Percentiles rank a stretch among this genome's conserved stretches.
Conservation (phyloP, 2,797 vertebrate genomes). For the Sus cebifrons region DNA sequence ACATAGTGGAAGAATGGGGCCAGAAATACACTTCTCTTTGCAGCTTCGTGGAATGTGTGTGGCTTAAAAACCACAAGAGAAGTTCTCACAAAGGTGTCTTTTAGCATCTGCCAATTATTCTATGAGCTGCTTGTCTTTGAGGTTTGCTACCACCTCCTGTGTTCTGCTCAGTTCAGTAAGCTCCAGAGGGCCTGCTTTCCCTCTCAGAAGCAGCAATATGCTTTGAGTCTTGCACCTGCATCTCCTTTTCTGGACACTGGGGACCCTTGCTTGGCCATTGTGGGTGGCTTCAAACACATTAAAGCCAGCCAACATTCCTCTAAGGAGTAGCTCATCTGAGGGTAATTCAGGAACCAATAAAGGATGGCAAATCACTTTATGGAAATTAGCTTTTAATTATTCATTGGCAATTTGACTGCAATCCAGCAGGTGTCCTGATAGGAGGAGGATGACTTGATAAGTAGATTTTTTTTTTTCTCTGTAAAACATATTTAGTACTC, state of each 20-base stretch:
- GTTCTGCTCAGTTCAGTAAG: not conserved
- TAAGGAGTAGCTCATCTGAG: conserved; percentile 24
- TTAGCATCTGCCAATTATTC: not conserved
- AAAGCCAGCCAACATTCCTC: not conserved
- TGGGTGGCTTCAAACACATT: not conserved
- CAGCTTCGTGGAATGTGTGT: not conserved
- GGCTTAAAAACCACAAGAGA: not conserved
- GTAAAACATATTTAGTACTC: not conserved
- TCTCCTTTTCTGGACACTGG: not conserved
- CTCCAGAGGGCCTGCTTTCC: not conserved
- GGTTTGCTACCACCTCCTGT: not conserved
- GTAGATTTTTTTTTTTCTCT: conserved; percentile 22
- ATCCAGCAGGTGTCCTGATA: conserved; percentile 76
- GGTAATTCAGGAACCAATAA: conserved; percentile 10
- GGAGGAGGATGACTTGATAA: conserved; percentile 72
- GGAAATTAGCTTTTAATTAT: conserved; percentile 86
- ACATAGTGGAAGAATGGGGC: not conserved
- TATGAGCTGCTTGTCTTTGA: not conserved
- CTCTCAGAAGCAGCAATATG: not conserved
- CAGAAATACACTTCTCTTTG: not conserved
- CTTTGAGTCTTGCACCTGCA: not conserved
- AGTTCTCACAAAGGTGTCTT: not conserved
- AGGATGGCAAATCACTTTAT: conserved; percentile 70
- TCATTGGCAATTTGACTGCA: conserved; percentile 73
- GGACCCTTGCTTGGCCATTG: not conserved